Conservation (phyloP, 2,888 invertebrate species). For the Drosophila subsilvestris region DNA sequence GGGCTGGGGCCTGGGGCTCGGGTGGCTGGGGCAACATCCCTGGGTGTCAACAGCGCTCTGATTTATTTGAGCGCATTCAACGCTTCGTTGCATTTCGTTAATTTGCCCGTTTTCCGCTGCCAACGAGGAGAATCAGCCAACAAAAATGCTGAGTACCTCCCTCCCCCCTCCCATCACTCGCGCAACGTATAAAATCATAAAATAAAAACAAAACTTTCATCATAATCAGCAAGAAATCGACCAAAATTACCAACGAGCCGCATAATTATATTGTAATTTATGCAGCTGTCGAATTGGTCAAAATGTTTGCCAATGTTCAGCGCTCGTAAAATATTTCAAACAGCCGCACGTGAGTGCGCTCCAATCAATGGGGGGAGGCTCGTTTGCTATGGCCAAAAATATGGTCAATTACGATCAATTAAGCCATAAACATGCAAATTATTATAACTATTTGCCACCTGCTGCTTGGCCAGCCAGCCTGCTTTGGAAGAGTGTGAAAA, state of each 20-base stretch:
- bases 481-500: slow-evolving; percentile 36
- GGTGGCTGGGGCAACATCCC: slow-evolving; percentile 56
- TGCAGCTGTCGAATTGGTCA: slow-evolving; percentile 48
- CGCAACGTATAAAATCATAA: neutral
- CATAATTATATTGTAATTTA: slow-evolving; percentile 78
- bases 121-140: slow-evolving; percentile 38
- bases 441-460: slow-evolving; percentile 24
- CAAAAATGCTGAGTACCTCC: slow-evolving; percentile 17
- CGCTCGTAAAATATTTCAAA: slow-evolving; percentile 68
- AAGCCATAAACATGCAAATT: slow-evolving; percentile 57
- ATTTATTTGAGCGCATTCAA: slow-evolving; percentile 84
- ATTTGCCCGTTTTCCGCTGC: slow-evolving; percentile 81
- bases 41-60: slow-evolving; percentile 83
- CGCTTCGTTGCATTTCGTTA: slow-evolving; percentile 83
- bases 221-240: slow-evolving; percentile 58
- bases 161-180: slow-evolving; percentile 16
- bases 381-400: slow-evolving; percentile 51
- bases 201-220: slow-evolving; percentile 52
- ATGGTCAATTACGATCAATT: slow-evolving; percentile 65
- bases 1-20: slow-evolving; percentile 39
- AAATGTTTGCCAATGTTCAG: slow-evolving; percentile 52
- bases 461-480: neutral
- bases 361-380: slow-evolving; percentile 22
- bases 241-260: slow-evolving; percentile 70
- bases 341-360: slow-evolving; percentile 58